Evolutionary conservation across 2,113 vertebrate genomes (phyloP).

Genomic region (Rhabdomys dilectus): DNA sequence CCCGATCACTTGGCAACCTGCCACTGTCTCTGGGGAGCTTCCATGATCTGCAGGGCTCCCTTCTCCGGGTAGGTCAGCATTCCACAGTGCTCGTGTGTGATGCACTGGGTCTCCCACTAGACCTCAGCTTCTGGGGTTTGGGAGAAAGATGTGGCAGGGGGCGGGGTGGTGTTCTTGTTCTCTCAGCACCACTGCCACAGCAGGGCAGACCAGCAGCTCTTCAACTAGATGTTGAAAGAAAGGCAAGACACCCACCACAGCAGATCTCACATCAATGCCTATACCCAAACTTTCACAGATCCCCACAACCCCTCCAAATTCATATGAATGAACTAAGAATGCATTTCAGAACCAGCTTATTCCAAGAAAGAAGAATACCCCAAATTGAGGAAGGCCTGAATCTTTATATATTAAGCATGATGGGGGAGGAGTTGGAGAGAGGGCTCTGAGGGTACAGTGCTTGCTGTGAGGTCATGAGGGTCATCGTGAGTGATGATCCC

Average conservation of each 20-base stretch:
- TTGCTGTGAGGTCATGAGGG: too few relatives aligned
- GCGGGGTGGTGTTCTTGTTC: not conserved
- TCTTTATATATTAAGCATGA: not conserved
- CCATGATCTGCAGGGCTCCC: not conserved
- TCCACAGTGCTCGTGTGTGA: not conserved
- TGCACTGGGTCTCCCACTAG: not conserved
- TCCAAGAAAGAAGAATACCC: not conserved
- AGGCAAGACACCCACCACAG: not conserved
- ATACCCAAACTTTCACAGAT: not conserved
- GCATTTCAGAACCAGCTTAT: not conserved
- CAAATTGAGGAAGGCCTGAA: not conserved
- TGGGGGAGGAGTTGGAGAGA: too few relatives aligned
- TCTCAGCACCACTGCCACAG: not conserved
- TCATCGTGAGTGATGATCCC: too few relatives aligned
- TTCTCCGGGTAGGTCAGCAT: not conserved
- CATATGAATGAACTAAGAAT: not conserved
- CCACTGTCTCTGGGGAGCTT: slow-evolving; percentile 6
- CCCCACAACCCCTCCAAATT: not conserved
- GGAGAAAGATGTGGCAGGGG: too few relatives aligned
- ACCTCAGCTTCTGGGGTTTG: not conserved
- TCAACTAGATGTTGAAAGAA: not conserved
- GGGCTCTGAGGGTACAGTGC: not conserved
- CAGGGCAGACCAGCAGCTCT: not conserved
- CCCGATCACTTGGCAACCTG: not conserved
- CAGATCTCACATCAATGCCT: not conserved